Base-by-base conservation (phyloP, 2,113 vertebrate genomes). In the Tricholaema leucomelas region DNA sequence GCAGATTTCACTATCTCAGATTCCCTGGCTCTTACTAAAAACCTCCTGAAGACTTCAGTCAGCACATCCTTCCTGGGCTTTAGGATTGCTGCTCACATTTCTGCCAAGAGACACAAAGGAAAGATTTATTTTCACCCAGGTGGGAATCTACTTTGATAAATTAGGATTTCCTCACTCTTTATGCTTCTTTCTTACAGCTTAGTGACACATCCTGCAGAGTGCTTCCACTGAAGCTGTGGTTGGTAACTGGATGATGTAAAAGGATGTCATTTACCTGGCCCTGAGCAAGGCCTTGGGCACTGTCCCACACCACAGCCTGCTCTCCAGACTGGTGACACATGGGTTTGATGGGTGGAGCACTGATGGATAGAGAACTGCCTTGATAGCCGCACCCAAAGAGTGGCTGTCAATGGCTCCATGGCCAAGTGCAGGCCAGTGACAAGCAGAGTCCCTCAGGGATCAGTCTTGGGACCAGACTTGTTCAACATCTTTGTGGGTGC, bases 1-100 rank as follows among this genome's bases (percentile, higher is more conserved):
- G 81, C 48, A 61, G 56, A 74, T 88, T 92, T 85, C 64, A 25
- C 80, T 77, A 87, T 71, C 85, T 94, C 60, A 67, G n/a, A 86
- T 86, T 83, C 38, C 80, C 33, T 78, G 92, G 92, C 77, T 65
- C 85, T 95, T 82, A 86, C 86, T 83, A 85, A 88, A 90, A 95
- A 82, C 27, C 50, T 85, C 78, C 93, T 0, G 2, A 88, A 88
- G 61, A 54, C 58, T 72, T 94, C 61, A 90, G 79, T 81, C 66
- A 92, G 66, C 52, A 64, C n/a, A 71, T 42, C 52, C 36, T 83
- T 94, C 60, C n/a, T 48, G 67, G 46, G 40, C 20, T 91, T 66
- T 59, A 60, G 46, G 52, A 91, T 54, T 90, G 83, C 52, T 66
- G 56, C 67, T 85, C 58, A 38, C 48, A 67, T 50, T 88, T 94